Evolutionary conservation across 2,888 invertebrate genomes (phyloP).

Genomic region (Eupsilia transversa): DNA sequence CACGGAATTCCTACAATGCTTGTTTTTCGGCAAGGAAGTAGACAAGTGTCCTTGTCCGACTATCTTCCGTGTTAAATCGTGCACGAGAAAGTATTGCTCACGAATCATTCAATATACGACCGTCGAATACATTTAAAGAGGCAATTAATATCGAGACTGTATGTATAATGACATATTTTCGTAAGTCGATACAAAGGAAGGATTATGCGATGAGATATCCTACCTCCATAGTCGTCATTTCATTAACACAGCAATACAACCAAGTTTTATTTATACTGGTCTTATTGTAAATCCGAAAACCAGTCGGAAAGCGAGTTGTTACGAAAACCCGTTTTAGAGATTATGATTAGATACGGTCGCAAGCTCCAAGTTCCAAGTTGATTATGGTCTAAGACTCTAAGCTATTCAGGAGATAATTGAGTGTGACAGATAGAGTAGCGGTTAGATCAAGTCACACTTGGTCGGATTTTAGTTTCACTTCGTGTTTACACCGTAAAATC

Average conservation of each 20-base stretch:
- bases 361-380: constrained; percentile 47
- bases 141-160: constrained; percentile 56
- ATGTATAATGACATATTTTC: constrained; percentile 57
- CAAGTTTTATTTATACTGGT: constrained; percentile 46
- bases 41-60: constrained; percentile 67
- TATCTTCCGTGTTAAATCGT: constrained; percentile 71
- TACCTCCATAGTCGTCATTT: constrained; percentile 22
- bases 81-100: constrained; percentile 73
- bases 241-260: constrained; percentile 32
- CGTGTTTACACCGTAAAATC: constrained; percentile 28
- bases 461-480: constrained; percentile 49
- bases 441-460: constrained; percentile 51
- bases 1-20: constrained; percentile 65
- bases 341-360: constrained; percentile 62
- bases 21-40: constrained; percentile 70
- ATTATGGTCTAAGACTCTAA: constrained; percentile 53
- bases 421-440: constrained; percentile 62
- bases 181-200: constrained; percentile 30
- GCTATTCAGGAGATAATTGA: constrained; percentile 57
- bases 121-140: constrained; percentile 60
- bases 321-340: constrained; percentile 60
- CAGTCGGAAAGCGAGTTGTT: constrained; percentile 61
- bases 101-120: constrained; percentile 53
- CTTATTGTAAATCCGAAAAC: constrained; percentile 47
- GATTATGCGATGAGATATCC: constrained; percentile 18